Conservation (phyloP, 2,888 invertebrate genomes). For the Dysmachus trigonus region DNA sequence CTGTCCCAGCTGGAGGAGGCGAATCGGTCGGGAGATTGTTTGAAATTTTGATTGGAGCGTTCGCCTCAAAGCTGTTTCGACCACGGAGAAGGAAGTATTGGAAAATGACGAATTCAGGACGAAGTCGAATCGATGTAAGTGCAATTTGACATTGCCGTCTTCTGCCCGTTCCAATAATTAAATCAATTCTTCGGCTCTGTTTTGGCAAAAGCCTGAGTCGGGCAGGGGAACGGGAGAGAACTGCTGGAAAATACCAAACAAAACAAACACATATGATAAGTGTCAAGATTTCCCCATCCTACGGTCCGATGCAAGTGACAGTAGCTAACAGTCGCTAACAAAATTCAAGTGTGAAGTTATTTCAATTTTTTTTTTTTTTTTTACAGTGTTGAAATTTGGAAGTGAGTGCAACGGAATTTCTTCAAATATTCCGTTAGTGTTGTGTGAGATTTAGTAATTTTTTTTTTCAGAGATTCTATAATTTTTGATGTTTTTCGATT, state of each 20-base stretch:
- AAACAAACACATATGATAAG: slow-evolving; percentile 33
- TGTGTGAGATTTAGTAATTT: not conserved
- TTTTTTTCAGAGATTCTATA: too few relatives aligned
- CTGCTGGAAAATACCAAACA: slow-evolving; percentile 25
- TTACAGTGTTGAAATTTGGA: not conserved
- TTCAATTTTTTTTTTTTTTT: not conserved
- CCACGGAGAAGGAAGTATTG: slow-evolving; percentile 39
- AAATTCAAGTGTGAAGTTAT: not conserved
- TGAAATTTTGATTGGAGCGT: not conserved
- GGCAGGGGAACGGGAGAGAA: not conserved
- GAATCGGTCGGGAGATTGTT: not conserved
- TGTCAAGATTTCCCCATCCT: not conserved
- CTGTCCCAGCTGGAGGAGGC: not conserved
- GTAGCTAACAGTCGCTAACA: slow-evolving; percentile 9
- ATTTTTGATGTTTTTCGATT: too few relatives aligned
- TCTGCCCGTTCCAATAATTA: not conserved
- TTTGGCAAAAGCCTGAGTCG: not conserved
- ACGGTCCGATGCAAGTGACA: not conserved
- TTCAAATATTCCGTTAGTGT: not conserved
- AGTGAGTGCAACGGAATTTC: not conserved
- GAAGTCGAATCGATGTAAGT: slow-evolving; percentile 73
- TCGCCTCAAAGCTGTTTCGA: slow-evolving; percentile 29
- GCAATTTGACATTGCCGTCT: not conserved
- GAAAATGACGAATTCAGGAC: slow-evolving; percentile 70
- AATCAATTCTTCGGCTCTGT: not conserved